These are phyloP conservation scores for Apodemia zela DNA, from an alignment of 2,888 invertebrate species.

Conservation along the genomic window DNA sequence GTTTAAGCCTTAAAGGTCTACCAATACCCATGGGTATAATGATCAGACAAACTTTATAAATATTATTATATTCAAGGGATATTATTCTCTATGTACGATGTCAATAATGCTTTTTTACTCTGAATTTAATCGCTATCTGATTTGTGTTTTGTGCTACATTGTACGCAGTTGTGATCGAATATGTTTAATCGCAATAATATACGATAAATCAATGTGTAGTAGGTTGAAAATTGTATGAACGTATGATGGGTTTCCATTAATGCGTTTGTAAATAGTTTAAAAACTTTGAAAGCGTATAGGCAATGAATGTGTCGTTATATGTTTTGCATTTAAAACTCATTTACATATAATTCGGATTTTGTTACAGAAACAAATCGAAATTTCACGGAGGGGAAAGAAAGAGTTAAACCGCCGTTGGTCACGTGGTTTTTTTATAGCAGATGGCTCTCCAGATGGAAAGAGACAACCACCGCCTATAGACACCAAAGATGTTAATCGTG, in stretches of 20 bases:
- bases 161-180: conserved; percentile 3
- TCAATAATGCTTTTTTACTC: neutral
- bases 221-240: neutral
- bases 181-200: neutral
- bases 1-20: conserved; percentile 10
- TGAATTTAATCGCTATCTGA: neutral
- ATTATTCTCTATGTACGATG: neutral
- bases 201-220: neutral
- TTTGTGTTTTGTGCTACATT: neutral
- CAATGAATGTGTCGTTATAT: conserved; percentile 15
- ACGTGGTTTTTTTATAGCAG: no score
- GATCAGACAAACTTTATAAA: conserved; percentile 1
- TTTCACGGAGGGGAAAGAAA: neutral
- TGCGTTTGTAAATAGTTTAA: conserved; percentile 17
- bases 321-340: conserved; percentile 16
- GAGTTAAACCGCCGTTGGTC: neutral
- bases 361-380: neutral
- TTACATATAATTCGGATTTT: conserved; percentile 10
- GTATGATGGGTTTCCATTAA: neutral
- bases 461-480: no score
- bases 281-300: conserved; percentile 17
- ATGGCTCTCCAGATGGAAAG: no score
- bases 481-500: no score
- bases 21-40: conserved; percentile 9
- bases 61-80: neutral